Evolutionary conservation across 37 sponge, comb jelly and placozoan genomes (phyloP).

Genomic region (Aphrocallistes beatrix): DNA sequence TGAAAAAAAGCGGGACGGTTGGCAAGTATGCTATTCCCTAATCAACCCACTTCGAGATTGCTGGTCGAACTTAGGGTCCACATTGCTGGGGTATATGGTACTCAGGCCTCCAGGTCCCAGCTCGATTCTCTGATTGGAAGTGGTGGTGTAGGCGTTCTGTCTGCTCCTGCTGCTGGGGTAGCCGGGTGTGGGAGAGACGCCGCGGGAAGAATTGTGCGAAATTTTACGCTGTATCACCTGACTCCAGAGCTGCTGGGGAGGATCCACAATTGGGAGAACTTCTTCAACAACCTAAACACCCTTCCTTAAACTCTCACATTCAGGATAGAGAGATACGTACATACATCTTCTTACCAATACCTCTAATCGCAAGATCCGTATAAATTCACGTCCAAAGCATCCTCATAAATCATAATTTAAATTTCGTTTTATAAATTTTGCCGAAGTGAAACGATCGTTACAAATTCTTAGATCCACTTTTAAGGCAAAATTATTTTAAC

Average conservation of each 20-base stretch:
- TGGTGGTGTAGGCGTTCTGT: background rate
- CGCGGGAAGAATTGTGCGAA: background rate
- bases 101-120: background rate
- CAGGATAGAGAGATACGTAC: too few species aligned
- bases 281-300: background rate
- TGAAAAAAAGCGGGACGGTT: too few species aligned
- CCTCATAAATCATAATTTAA: too few species aligned
- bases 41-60: background rate
- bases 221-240: background rate
- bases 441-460: too few species aligned
- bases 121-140: background rate
- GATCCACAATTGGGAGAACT: background rate
- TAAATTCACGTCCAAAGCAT: too few species aligned
- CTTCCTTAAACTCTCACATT: too few species aligned
- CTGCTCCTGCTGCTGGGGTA: background rate
- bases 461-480: too few species aligned
- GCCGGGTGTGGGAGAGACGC: background rate
- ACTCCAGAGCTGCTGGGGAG: conserved; percentile 8
- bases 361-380: too few species aligned
- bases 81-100: background rate
- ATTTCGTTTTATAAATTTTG: too few species aligned
- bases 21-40: too few species aligned
- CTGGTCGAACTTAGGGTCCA: background rate
- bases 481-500: too few species aligned
- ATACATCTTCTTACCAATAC: too few species aligned